Base-by-base conservation (phyloP, 2,797 vertebrate genomes). In the Peromyscus nudipes region DNA sequence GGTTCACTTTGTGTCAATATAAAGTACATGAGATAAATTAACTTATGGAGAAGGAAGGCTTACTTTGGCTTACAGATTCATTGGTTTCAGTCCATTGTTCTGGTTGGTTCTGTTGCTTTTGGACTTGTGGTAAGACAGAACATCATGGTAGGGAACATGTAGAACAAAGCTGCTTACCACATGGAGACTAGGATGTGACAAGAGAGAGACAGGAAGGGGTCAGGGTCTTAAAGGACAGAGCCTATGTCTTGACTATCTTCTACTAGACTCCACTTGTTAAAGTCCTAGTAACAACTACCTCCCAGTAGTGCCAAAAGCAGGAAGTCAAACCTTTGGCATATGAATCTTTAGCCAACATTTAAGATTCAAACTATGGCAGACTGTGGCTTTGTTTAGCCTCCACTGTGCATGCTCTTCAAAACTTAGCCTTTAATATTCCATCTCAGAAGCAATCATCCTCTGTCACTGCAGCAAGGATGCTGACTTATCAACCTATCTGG, bases 401-500 rank as follows among this genome's bases (percentile, higher is more conserved):
- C 12, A 75, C 81, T 86, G 17, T 37, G 46, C 52, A 43, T 95
- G 37, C 65, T 95, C 62, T 25, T 17, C 31, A 52, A 60, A 90
- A 73, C 19, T 52, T 60, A 93, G 37, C 11, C 14, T 87, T 93
- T 94, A 91, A 87, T 95, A 75, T 67, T 46, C 43, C 60, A 0
- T 86, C 34, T 93, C 84, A 84, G 37, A 87, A 80, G 8, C 4
- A 40, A 65, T 60, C 94, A 14, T 85, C 55, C 8, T 73, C 37
- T 16, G 43, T 60, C 69, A 91, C 83, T 5, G 1, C 4, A 73
- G 19, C 14, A 64, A 2, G 14, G 91, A 11, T 89, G 69, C 27
- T 62, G 92, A 40, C 80, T 93, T 92, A 83, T 55, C 5, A 57
- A 40, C 46, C 49, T 94, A 49, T 82, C 19, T 83, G 65, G 94